Evolutionary conservation across 2,113 vertebrate species (phyloP), one percentile per base, ranked within the genome.

Genomic region (Callipepla californica): DNA sequence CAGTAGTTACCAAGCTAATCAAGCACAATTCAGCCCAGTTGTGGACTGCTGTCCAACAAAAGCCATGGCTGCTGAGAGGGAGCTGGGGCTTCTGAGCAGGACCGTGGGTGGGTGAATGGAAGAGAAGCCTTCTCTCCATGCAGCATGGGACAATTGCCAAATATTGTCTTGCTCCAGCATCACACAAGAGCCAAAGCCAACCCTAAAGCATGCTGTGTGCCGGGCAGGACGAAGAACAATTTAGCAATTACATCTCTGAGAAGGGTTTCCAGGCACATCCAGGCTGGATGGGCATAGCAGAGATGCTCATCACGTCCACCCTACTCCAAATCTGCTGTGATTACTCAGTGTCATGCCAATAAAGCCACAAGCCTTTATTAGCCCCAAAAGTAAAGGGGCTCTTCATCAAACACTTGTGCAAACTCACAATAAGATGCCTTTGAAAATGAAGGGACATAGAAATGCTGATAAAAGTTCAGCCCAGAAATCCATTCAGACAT

Each of bases 1-100:
- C 69, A 32, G 89, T 51, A 83, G 89, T 70, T 80, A 77, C 68
- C 72, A 80, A 94, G 91, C 68, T 94, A 80, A 94, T 94, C 93
- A 91, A 87, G 93, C 68, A 68, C 61, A 70, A 80, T 88, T 83
- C 87, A 88, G 61, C 58, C 66, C 3, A 28, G 51, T 1, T 2
- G 70, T 80, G 87, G 89, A 63, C 75, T 8, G 42, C 12, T 28
- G 59, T 53, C 87, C 81, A 77, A 26, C 47, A 72, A 92, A 94
- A 92, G 15, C 67, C 17, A 2, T 59, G 57, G 82, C 93, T 80
- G 87, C 26, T 21, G 61, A 72, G 73, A 62, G 32, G 36, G 50
- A 85, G 42, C 30, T 44, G 66, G 79, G 85, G 25, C 45, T 47
- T 77, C 47, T 78, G 82, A 91, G 59, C 75, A 80, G 59, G 36